Base-by-base conservation (phyloP, 2,797 vertebrate genomes). In the Falco novaeseelandiae region DNA sequence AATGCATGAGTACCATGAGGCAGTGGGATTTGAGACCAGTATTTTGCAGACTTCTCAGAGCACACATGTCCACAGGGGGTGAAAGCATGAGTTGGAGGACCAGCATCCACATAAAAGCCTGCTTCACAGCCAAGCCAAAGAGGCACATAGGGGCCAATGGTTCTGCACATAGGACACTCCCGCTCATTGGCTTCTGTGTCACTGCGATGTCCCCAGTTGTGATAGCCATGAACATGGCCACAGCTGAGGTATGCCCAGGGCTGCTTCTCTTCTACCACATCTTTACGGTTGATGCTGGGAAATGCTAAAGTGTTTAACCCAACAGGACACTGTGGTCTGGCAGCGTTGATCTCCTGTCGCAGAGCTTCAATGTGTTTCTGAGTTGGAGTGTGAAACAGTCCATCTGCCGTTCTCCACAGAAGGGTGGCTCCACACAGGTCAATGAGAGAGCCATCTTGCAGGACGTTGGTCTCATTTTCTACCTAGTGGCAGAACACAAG, bases 51-150 rank as follows among this genome's bases (percentile, higher is more conserved):
- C 90, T 99, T 99, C 98, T 99, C 99, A 0, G 99, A 99, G 97
- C 99, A 99, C 93, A 99, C 99, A 8, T 99, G 99, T 97, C 99
- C 99, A 3, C 99, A 99, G 5, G 99, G 99, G 79, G 99, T 99
- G 40, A 99, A 99, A 89, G 99, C 99, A 0, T 99, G 98, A 1
- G 99, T 99, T 23, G 99, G 99, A 0, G 99, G 99, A 3, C 99
- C 99, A 1, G 99, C 99, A 76, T 99, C 99, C 90, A 99, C 99
- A 2, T 99, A 99, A 98, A 99, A 99, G 34, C 99, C 99, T 0
- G 99, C 98, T 97, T 99, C 99, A 2, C 99, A 99, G 76, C 99
- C 99, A 3, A 99, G 98, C 99, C 99, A 99, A 42, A 99, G 98
- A 3, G 99, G 99, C 40, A 99, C 99, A 1, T 99, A 99, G 70